phyloP scores from a whole-genome alignment of 1,140 invertebrate genomes.

The Armadillidium nasatum region DNA sequence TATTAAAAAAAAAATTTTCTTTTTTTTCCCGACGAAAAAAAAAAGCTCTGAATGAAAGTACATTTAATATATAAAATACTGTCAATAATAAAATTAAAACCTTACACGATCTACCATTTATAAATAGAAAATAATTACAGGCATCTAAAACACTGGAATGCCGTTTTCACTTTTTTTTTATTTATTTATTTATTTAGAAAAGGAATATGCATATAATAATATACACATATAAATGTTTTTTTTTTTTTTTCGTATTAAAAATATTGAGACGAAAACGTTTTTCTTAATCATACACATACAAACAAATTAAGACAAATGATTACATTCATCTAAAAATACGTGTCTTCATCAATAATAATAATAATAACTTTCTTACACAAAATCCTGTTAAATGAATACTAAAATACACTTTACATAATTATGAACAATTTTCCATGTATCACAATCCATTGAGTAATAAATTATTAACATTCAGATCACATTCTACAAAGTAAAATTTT shows the following conservation, averaged over 20 bases:
- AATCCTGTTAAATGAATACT: neutral
- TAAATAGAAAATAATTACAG: neutral
- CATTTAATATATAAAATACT: conserved; percentile 7
- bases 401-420: neutral
- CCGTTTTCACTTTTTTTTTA: neutral
- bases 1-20: too few relatives aligned
- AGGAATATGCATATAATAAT: neutral
- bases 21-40: too few relatives aligned
- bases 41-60: neutral
- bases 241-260: neutral
- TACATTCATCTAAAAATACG: neutral
- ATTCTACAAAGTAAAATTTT: conserved; percentile 8
- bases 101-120: neutral
- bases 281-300: neutral
- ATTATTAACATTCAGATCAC: neutral
- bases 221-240: neutral
- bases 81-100: neutral
- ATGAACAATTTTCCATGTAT: neutral
- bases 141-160: conserved; percentile 3
- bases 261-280: neutral
- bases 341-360: neutral
- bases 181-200: neutral
- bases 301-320: neutral
- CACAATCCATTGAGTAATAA: neutral
- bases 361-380: neutral